Evolutionary conservation across 2,888 invertebrate species (phyloP).

Genomic region (Poecilus cupreus): DNA sequence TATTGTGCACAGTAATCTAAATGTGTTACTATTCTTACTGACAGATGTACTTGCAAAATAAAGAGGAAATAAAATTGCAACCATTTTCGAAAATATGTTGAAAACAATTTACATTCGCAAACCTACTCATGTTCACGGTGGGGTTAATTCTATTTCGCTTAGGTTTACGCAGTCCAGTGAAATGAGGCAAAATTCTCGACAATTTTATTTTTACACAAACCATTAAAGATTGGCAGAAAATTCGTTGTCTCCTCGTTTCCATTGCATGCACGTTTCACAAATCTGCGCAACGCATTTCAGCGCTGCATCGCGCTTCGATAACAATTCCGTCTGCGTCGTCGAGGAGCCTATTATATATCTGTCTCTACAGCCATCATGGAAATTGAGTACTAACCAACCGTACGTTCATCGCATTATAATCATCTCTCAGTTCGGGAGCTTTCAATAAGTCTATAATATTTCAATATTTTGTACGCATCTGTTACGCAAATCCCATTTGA

Average conservation of each 20-base stretch:
- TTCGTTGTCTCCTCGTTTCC: slow-evolving; percentile 20
- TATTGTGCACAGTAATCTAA: no score
- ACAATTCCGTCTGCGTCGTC: slow-evolving; percentile 45
- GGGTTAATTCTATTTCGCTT: neutral
- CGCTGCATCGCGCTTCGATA: slow-evolving; percentile 23
- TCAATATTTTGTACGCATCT: slow-evolving; percentile 57
- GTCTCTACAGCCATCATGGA: slow-evolving; percentile 51
- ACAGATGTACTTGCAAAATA: no score
- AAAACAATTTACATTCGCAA: no score
- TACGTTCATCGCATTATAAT: slow-evolving; percentile 52
- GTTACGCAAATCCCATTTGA: slow-evolving; percentile 53
- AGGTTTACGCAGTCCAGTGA: neutral
- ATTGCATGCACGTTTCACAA: slow-evolving; percentile 22
- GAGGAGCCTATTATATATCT: slow-evolving; percentile 49
- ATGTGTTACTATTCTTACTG: no score
- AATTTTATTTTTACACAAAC: slow-evolving; percentile 18
- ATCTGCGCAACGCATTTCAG: neutral
- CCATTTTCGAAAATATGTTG: no score
- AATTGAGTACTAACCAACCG: slow-evolving; percentile 53
- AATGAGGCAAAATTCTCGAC: neutral
- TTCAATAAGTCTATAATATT: slow-evolving; percentile 55
- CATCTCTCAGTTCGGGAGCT: slow-evolving; percentile 52
- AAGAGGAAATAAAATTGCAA: no score
- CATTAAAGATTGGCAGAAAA: slow-evolving; percentile 18
- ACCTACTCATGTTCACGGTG: no score